Evolutionary conservation across 2,888 invertebrate genomes (phyloP), one percentile per base, ranked within the genome.

Genomic region (Phaonia tiefii): DNA sequence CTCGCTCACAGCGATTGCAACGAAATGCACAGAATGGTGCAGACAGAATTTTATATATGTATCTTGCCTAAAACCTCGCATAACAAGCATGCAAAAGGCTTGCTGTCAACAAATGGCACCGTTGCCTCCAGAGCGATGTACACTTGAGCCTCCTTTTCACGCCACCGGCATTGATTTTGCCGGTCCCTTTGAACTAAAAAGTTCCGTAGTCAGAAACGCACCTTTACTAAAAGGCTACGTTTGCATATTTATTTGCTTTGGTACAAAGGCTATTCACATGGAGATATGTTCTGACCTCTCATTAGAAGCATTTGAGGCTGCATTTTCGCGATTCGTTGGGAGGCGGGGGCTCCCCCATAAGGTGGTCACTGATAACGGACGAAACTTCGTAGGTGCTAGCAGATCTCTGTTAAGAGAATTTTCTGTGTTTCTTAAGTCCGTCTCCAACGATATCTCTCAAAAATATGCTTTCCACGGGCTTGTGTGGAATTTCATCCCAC

Each of bases 401-500:
- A n/a, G 17, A 15, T n/a, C 46, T 1, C 17, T 46, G 1, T n/a
- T n/a, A n/a, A n/a, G 8, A 3, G 46, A 15, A 2, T 46, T 15
- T 46, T 4, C 15, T 1, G 4, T n/a, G 2, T 46, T 46, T 17
- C 5, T 46, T 3, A 46, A 46, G 2, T 3, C 1, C 1, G 17
- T 17, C 8, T n/a, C 46, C 2, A 46, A 1, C 1, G 46, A 46
- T 8, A 8, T 46, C 4, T 1, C 17, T 1, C 13, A 49, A 20
- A 49, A 56, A 56, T 65, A 74, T 22, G 10, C 39, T 11, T 2
- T 42, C 1, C 73, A 66, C 1, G 65, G 73, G 1, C 37, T 66
- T 1, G 42, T 39, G 13, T 74, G 74, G 65, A 11, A 8, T 7
- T 73, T 73, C 15, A 73, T 73, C 2, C 73, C 74, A 2, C 65